phyloP scores from a whole-genome alignment of 1,140 invertebrate genomes.

The Drosophila elegans region DNA sequence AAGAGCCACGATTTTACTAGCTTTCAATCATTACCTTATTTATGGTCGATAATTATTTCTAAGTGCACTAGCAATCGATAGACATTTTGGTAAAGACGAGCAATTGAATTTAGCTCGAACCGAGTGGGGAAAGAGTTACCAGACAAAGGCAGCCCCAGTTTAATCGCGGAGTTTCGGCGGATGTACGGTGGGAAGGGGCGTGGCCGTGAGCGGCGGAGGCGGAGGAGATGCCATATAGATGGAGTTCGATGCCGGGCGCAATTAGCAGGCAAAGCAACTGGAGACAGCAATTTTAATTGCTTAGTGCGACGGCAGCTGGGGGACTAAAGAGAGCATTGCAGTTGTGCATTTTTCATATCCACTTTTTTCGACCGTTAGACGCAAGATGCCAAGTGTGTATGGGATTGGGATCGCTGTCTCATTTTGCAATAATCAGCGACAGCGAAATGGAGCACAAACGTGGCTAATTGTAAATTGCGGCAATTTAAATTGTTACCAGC shows the following conservation, averaged over 20 bases:
- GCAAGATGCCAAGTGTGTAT: conserved; percentile 38
- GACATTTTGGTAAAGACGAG: conserved; percentile 35
- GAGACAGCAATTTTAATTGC: conserved; percentile 73
- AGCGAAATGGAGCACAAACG: conserved; percentile 81
- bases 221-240: conserved; percentile 12
- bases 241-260: conserved; percentile 37
- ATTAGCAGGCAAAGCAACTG: conserved; percentile 50
- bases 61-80: conserved; percentile 44
- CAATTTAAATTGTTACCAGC: conserved; percentile 77
- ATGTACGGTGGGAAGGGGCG: conserved; percentile 6
- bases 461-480: conserved; percentile 83
- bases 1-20: too few relatives aligned
- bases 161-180: conserved; percentile 7
- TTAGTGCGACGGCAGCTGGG: conserved; percentile 34
- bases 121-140: conserved; percentile 29
- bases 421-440: conserved; percentile 70
- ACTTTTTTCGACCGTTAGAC: conserved; percentile 64
- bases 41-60: neutral
- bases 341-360: conserved; percentile 46
- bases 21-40: too few relatives aligned
- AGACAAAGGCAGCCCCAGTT: conserved; percentile 44
- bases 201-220: conserved; percentile 11
- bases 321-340: conserved; percentile 42
- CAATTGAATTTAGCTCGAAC: conserved; percentile 48
- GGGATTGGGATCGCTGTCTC: conserved; percentile 48